These are phyloP conservation scores for Drosophila ogumai DNA, from an alignment of 1,140 invertebrate species.

Conservation along the genomic window DNA sequence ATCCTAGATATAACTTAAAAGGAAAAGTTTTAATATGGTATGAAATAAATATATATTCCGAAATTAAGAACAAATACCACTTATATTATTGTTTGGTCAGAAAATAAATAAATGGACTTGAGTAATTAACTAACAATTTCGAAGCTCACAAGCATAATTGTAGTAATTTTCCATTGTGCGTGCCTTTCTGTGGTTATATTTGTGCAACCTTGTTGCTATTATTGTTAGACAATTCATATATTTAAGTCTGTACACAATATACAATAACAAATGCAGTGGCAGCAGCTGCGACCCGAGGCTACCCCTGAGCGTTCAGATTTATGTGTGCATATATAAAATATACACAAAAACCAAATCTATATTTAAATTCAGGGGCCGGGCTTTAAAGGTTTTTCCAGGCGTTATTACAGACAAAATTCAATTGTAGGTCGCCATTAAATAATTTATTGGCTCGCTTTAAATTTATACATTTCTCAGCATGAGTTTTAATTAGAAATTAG, in stretches of 20 bases:
- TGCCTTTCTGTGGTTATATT: constrained; percentile 41
- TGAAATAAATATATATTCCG: too few relatives aligned
- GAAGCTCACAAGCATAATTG: neutral
- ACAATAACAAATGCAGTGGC: constrained; percentile 20
- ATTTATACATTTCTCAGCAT: neutral
- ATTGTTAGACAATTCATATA: constrained; percentile 26
- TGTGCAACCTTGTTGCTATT: constrained; percentile 28
- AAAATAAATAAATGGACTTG: neutral
- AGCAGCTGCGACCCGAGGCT: constrained; percentile 28
- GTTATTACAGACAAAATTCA: neutral
- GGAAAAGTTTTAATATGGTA: neutral
- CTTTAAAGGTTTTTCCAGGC: neutral
- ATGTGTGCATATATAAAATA: constrained; percentile 9
- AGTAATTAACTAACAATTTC: neutral
- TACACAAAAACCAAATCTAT: neutral
- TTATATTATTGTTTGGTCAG: neutral
- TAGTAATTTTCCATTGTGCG: constrained; percentile 9
- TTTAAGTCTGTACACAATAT: constrained; percentile 11
- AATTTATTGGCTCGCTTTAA: constrained; percentile 15
- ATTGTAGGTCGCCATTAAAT: constrained; percentile 9
- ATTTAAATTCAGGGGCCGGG: neutral
- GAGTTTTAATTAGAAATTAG: constrained; percentile 30
- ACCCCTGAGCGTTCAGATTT: constrained; percentile 9
- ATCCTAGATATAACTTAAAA: neutral
- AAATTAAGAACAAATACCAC: too few relatives aligned